A percentile compares a stretch with the other conserved stretches of the same genome.
phyloP scores from a whole-genome alignment of 2,888 invertebrate genomes.

The Homarus gammarus region DNA sequence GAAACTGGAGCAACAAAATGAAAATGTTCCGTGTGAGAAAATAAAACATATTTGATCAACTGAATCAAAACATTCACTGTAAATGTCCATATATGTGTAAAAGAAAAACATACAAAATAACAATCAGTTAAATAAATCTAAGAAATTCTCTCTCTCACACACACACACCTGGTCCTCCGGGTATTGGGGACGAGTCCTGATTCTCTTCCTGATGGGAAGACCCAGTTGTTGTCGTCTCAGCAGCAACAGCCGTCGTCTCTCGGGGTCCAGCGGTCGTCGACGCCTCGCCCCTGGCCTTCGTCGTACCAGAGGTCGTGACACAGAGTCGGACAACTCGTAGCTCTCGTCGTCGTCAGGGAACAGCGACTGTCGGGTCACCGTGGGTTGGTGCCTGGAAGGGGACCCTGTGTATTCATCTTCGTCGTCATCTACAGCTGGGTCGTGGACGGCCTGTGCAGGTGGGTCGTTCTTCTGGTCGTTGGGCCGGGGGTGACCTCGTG shows the following conservation, averaged over 20 bases:
- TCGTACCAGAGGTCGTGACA: slow-evolving; percentile 2
- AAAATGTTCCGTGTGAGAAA: no score
- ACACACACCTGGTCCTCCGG: slow-evolving; percentile 9
- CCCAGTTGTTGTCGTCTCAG: slow-evolving; percentile 41
- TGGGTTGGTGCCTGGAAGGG: neutral
- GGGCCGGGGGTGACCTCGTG: neutral
- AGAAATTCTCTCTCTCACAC: no score
- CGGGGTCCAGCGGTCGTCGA: slow-evolving; percentile 39
- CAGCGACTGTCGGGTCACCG: neutral
- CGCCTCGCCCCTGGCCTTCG: slow-evolving; percentile 19
- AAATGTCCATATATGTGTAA: no score
- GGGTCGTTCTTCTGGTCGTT: neutral
- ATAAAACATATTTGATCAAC: no score
- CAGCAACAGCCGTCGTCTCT: slow-evolving; percentile 28
- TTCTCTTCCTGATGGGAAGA: slow-evolving; percentile 17
- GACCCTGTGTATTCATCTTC: neutral
- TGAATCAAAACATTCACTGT: no score
- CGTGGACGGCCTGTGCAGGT: neutral
- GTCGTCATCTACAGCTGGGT: neutral
- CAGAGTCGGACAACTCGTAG: neutral
- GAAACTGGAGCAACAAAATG: no score
- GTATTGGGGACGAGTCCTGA: neutral
- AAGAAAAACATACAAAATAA: no score
- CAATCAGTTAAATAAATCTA: no score
- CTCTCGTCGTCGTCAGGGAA: neutral